Conservation (phyloP, 2,888 invertebrate genomes). For the Cephalotes varians region DNA sequence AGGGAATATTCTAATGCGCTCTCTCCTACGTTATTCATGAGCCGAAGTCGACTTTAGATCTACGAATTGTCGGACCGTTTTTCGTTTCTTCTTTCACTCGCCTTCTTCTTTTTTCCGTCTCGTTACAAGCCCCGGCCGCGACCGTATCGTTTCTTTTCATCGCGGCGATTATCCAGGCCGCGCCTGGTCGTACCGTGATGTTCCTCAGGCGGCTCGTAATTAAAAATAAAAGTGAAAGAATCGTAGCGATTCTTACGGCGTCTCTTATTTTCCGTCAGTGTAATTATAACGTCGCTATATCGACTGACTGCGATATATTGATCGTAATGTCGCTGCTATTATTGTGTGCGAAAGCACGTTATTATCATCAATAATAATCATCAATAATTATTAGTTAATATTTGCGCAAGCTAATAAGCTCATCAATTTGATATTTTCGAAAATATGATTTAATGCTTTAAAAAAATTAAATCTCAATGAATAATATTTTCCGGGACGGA, state of each 20-base stretch:
- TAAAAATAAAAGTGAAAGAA: constrained; percentile 33
- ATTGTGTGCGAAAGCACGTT: not conserved
- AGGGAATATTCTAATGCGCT: constrained; percentile 77
- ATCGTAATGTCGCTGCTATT: not conserved
- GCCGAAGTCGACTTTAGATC: constrained; percentile 69
- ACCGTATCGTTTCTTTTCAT: constrained; percentile 35
- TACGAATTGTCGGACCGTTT: constrained; percentile 73
- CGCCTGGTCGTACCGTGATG: constrained; percentile 36
- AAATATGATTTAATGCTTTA: constrained; percentile 4
- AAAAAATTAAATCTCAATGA: not conserved
- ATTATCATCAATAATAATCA: not conserved
- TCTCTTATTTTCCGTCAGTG: not conserved
- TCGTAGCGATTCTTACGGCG: not conserved
- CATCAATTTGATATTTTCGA: not conserved
- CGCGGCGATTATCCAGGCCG: constrained; percentile 7
- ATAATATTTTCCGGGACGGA: not conserved
- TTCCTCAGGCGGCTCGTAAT: constrained; percentile 40
- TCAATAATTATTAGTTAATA: not conserved
- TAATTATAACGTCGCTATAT: not conserved
- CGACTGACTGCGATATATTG: not conserved
- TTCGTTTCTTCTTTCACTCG: constrained; percentile 50
- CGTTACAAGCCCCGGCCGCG: constrained; percentile 64
- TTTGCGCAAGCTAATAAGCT: not conserved
- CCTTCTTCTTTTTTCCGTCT: constrained; percentile 60
- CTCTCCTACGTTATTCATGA: constrained; percentile 78